phyloP scores from a whole-genome alignment of 2,113 vertebrate genomes.

The Fulica atra region DNA sequence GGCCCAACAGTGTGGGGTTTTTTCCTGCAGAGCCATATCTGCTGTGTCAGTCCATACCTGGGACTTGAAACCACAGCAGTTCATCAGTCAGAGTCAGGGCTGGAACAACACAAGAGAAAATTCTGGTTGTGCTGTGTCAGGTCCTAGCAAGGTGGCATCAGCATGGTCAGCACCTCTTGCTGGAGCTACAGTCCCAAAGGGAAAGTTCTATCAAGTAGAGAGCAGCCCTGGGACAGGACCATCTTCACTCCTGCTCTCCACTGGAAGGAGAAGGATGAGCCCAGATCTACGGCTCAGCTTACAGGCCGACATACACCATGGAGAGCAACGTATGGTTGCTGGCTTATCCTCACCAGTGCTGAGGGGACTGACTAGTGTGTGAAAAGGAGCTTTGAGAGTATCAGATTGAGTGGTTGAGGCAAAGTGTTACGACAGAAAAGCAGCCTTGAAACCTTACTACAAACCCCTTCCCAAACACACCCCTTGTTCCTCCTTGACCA shows the following conservation, averaged over 20 bases:
- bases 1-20: not conserved
- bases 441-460: not conserved
- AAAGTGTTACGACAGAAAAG: not conserved
- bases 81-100: not conserved
- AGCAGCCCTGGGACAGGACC: not conserved
- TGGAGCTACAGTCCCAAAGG: not conserved
- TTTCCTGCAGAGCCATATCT: not conserved
- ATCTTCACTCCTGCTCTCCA: not conserved
- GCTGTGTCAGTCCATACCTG: not conserved
- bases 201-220: not conserved
- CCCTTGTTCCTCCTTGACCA: not conserved
- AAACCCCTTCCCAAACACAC: not conserved
- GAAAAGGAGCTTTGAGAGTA: not conserved
- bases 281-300: not conserved
- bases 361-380: not conserved
- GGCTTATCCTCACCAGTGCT: not conserved
- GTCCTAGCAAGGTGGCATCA: not conserved
- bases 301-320: rapidly evolving
- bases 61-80: not conserved
- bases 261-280: not conserved
- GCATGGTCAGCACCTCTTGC: not conserved
- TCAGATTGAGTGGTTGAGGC: not conserved
- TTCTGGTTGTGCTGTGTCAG: not conserved
- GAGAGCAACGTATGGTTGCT: not conserved
- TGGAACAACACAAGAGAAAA: not conserved